These are phyloP conservation scores for Mactromeris polynyma DNA, from an alignment of 2,888 invertebrate genomes.

Conservation along the genomic window DNA sequence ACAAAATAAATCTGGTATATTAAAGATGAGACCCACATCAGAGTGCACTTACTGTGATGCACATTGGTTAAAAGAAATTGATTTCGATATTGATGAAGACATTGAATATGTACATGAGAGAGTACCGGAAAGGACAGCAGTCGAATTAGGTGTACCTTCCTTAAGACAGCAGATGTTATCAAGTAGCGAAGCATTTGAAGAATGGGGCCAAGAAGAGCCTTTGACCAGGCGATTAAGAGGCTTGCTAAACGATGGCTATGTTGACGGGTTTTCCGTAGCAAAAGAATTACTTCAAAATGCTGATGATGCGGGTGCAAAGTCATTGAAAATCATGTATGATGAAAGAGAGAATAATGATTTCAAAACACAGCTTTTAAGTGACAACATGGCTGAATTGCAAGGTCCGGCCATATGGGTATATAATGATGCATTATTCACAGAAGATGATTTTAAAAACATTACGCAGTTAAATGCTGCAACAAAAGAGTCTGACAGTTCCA, in stretches of 20 bases:
- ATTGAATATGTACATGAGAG: constrained; percentile 75
- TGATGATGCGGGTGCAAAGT: constrained; percentile 81
- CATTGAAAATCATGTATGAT: constrained; percentile 81
- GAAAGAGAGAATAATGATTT: constrained; percentile 79
- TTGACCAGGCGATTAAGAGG: constrained; percentile 77
- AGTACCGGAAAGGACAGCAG: constrained; percentile 73
- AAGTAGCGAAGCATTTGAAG: constrained; percentile 71
- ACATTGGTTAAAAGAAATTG: constrained; percentile 38
- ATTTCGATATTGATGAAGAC: constrained; percentile 56
- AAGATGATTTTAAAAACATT: constrained; percentile 84
- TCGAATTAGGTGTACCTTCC: constrained; percentile 77
- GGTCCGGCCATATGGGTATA: constrained; percentile 86
- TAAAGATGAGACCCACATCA: constrained; percentile 24
- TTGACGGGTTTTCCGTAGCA: constrained; percentile 81
- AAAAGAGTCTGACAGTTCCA: constrained; percentile 80
- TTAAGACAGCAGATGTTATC: constrained; percentile 75
- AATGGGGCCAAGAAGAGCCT: constrained; percentile 82
- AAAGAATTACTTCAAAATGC: constrained; percentile 84
- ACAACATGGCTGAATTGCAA: constrained; percentile 82
- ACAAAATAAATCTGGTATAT: not conserved
- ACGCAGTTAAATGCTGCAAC: constrained; percentile 83
- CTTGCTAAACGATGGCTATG: constrained; percentile 80
- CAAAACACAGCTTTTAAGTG: constrained; percentile 76
- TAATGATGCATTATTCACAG: constrained; percentile 83
- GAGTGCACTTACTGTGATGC: constrained; percentile 55